phyloP scores from a whole-genome alignment of 2,888 invertebrate species.

The Heliconius sara region DNA sequence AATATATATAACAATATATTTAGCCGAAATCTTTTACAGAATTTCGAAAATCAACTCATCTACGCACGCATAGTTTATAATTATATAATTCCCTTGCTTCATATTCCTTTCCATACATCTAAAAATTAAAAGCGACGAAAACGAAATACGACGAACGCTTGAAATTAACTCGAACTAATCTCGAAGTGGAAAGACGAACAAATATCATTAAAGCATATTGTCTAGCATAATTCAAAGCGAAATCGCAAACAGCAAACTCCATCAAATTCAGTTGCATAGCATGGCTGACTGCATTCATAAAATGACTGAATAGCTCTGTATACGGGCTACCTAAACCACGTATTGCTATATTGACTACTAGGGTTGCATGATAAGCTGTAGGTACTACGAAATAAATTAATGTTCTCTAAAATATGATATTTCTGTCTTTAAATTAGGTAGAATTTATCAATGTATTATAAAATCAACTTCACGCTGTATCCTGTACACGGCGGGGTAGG shows the following conservation, averaged over 20 bases:
- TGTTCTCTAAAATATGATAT: background rate
- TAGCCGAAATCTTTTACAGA: too few species aligned
- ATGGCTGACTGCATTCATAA: conserved; percentile 48
- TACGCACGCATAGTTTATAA: background rate
- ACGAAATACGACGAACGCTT: background rate
- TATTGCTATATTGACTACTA: conserved; percentile 32
- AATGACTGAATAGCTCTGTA: conserved; percentile 44
- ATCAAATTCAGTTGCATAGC: conserved; percentile 45
- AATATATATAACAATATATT: too few species aligned
- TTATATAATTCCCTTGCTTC: background rate
- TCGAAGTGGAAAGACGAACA: conserved; percentile 14
- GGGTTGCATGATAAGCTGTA: conserved; percentile 19
- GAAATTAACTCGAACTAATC: conserved; percentile 12
- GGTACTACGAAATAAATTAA: background rate
- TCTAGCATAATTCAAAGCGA: conserved; percentile 38
- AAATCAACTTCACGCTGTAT: too few species aligned
- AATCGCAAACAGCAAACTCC: conserved; percentile 44
- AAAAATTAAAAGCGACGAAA: conserved; percentile 7
- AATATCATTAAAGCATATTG: conserved; percentile 32
- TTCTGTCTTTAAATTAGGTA: too few species aligned
- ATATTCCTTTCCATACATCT: background rate
- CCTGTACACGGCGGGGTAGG: too few species aligned
- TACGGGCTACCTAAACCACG: conserved; percentile 39
- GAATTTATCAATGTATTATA: too few species aligned
- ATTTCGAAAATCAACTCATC: background rate